Base-by-base conservation (phyloP, 2,888 invertebrate species). In the Theretra japonica region DNA sequence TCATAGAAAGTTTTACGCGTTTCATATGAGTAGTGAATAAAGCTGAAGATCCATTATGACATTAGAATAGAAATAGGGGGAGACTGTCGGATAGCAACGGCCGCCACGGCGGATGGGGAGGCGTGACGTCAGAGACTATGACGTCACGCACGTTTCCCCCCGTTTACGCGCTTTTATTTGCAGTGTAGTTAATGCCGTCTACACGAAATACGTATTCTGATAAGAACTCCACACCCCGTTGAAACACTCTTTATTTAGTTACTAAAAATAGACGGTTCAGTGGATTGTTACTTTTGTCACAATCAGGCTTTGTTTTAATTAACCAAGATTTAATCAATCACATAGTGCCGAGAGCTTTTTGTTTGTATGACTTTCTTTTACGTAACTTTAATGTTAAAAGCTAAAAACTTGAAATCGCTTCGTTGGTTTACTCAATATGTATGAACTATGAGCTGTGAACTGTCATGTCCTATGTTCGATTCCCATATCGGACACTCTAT, bases 81-180 rank as follows among this genome's bases (percentile, higher is more conserved):
- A 80, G 76, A 77, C 77, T 73, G 65, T 71, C 25, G n/a, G 57
- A 56, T 62, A 69, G 25, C 48, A 70, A 60, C 65, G 57, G 70
- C 65, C 48, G 28, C 58, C 59, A 58, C 65, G 73, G 77, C 62
- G 73, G 70, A 59, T 70, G 77, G 82, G 89, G 89, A 87, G 80
- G 85, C 78, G 87, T 82, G 94, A 91, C 88, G 89, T 86, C 82
- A 85, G 76, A 75, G 59, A 58, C 19, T 41, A 77, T 84, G 86
- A 86, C 89, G 89, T 89, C 88, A 89, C 77, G 77, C 82, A 78
- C 83, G 75, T 82, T 82, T 80, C 83, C 82, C 83, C 73, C 75
- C 80, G 75, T 86, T 83, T 82, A 83, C 85, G 78, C 79, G 73
- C 73, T 74, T 73, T 74, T 72, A 73, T 75, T 76, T 70, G 74